A percentile compares a stretch with the other conserved stretches of the same genome.
Evolutionary conservation across 2,888 invertebrate genomes (phyloP).

Genomic region (Rhabditoides inermis): DNA sequence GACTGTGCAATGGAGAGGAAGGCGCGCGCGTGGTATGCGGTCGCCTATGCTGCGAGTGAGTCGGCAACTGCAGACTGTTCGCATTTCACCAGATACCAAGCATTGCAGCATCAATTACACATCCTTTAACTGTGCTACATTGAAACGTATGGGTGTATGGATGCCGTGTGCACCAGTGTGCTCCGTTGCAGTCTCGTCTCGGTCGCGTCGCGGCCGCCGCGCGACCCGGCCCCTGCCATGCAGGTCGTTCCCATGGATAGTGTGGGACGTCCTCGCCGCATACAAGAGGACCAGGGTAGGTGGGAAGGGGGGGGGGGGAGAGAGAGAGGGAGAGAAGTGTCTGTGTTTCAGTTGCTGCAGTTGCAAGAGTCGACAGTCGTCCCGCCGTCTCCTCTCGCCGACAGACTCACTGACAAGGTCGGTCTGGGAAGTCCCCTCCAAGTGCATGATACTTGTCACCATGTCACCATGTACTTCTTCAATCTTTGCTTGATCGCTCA

Average conservation of each 20-base stretch:
- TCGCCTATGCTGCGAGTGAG: background rate
- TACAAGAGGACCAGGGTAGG: constrained; percentile 15
- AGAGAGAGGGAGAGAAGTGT: too few relatives aligned
- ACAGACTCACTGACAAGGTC: background rate
- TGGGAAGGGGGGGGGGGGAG: background rate
- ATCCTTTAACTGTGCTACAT: background rate
- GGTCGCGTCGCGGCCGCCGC: constrained; percentile 6
- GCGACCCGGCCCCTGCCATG: constrained; percentile 10
- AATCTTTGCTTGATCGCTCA: too few relatives aligned
- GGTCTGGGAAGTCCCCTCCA: background rate
- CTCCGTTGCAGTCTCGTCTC: constrained; percentile 28
- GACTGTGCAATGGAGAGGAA: constrained; percentile 18
- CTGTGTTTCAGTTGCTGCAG: too few relatives aligned
- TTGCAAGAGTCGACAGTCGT: background rate
- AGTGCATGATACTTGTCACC: too few relatives aligned
- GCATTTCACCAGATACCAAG: background rate
- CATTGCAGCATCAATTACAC: background rate
- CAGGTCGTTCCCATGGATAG: constrained; percentile 31
- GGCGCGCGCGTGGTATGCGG: constrained; percentile 17
- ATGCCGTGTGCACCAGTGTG: constrained; percentile 7
- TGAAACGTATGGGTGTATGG: background rate
- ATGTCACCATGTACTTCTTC: too few relatives aligned
- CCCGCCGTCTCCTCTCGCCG: background rate
- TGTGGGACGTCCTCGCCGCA: constrained; percentile 36
- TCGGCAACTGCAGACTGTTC: constrained; percentile 3